Base-by-base conservation (phyloP, 2,888 invertebrate species). In the Cactoblastis cactorum region DNA sequence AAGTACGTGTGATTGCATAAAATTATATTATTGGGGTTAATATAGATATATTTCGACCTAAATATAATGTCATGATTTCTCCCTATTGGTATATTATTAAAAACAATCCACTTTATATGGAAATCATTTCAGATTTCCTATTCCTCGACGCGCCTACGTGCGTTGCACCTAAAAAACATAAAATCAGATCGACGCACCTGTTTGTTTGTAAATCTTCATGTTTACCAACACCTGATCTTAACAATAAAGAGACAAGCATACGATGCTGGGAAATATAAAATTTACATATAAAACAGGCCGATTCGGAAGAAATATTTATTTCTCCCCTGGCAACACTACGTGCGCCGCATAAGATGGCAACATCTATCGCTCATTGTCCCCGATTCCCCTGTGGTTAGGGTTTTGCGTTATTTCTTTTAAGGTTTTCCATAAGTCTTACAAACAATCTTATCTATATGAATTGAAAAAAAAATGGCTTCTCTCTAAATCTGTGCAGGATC, bases 241-340 rank as follows among this genome's bases (percentile, higher is more conserved):
- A 83, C 83, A 83, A 83, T 81, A 81, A 80, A 80, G 77, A 71
- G 72, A 70, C 74, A 72, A 67, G 66, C 69, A 70, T 63, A 64
- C 69, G 61, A 50, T 56, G 38, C 71, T 71, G 65, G 69, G 72
- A 82, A 80, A 78, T 79, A 80, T 82, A 77, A 83, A 84, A 86
- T 85, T 85, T 79, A 73, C 86, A 86, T 87, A 84, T 72, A 80
- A 74, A 83, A 69, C 72, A 75, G 75, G 71, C 74, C 73, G 76
- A 77, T 79, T 81, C 78, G 62, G 67, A 68, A 67, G 69, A 72
- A 74, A 83, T 80, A 83, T 85, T 83, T 85, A 84, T 85, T 69
- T 72, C 76, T 83, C 85, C 83, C 86, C 68, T 76, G 84, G 78
- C 75, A 80, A 76, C 80, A 72, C 73, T 82, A 83, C 85, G 86